Conservation (phyloP, 2,888 invertebrate genomes). For the Trachelus tabidus region DNA sequence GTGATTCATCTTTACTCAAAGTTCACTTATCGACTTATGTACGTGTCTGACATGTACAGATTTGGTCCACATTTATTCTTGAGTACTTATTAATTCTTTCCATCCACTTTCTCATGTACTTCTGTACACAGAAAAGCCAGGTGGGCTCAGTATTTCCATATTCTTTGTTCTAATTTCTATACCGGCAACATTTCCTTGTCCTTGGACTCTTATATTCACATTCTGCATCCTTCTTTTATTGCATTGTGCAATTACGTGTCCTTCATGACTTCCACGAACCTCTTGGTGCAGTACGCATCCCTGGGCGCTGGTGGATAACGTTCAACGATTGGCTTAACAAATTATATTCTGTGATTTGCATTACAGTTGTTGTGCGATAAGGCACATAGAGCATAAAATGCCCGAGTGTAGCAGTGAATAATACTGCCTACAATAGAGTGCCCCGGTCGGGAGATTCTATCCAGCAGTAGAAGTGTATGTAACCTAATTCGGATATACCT, state of each 20-base stretch:
- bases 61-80: not conserved
- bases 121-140: not conserved
- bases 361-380: conserved; percentile 63
- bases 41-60: not conserved
- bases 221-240: not conserved
- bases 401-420: conserved; percentile 62
- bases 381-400: conserved; percentile 60
- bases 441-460: conserved; percentile 63
- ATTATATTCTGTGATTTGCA: conserved; percentile 64
- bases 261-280: conserved; percentile 12
- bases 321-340: conserved; percentile 60
- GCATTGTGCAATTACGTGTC: not conserved
- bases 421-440: conserved; percentile 61
- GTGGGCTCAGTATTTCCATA: not conserved
- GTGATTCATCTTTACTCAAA: not conserved
- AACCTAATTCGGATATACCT: conserved; percentile 65
- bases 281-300: conserved; percentile 25
- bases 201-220: not conserved
- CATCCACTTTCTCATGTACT: not conserved
- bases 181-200: not conserved
- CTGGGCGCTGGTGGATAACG: conserved; percentile 47
- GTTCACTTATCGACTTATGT: not conserved
- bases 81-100: not conserved
- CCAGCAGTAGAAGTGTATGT: conserved; percentile 65
- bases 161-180: not conserved